phyloP scores from a whole-genome alignment of 2,113 vertebrate species.

The Gallinago undulata region DNA sequence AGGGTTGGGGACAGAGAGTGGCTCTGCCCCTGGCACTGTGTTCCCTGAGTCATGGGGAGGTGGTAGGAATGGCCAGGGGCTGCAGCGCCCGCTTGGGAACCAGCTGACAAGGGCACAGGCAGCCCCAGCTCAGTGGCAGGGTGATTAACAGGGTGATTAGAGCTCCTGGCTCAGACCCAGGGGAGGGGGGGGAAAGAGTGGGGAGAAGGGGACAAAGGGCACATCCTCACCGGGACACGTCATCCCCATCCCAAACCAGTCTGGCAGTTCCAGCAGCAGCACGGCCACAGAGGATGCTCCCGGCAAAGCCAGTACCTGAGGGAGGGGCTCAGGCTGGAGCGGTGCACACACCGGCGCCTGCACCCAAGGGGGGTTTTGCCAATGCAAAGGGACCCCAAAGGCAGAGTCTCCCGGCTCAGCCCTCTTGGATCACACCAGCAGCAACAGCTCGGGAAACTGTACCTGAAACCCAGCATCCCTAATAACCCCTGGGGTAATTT shows the following conservation, averaged over 20 bases:
- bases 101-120: not conserved
- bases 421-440: not conserved
- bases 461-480: not conserved
- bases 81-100: not conserved
- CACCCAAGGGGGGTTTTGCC: not conserved
- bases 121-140: not conserved
- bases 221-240: rapidly evolving
- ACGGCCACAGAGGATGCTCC: rapidly evolving
- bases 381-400: not conserved
- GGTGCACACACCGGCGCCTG: rapidly evolving
- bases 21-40: not conserved
- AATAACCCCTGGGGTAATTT: not conserved
- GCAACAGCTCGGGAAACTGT: rapidly evolving
- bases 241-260: not conserved
- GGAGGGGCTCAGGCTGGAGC: not conserved
- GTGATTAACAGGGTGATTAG: not conserved
- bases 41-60: rapidly evolving
- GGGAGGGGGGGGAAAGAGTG: not conserved
- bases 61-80: not conserved
- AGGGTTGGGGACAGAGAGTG: not conserved
- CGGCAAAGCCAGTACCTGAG: rapidly evolving
- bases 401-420: not conserved
- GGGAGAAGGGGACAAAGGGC: not conserved
- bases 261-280: not conserved
- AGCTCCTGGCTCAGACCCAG: not conserved